Evolutionary conservation across 2,797 vertebrate genomes (phyloP).

Genomic region (Cottoperca gobio): DNA sequence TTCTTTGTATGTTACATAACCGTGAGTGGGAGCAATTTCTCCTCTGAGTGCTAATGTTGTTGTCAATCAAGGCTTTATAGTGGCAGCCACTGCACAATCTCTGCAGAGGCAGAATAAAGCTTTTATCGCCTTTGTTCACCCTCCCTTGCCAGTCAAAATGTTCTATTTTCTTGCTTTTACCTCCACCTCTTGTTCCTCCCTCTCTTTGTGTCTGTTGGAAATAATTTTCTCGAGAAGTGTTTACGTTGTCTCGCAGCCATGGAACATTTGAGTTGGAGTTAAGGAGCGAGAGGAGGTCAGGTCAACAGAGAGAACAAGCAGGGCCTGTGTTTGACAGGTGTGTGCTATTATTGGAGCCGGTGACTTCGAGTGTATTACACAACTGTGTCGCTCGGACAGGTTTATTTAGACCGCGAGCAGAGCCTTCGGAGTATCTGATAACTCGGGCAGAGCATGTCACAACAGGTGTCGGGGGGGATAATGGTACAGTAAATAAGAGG

Average conservation of each 20-base stretch:
- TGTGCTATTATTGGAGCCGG: conserved; percentile 77
- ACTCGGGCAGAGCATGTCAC: conserved; percentile 69
- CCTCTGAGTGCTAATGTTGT: conserved; percentile 78
- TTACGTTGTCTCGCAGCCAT: conserved; percentile 55
- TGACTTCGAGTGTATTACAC: conserved; percentile 80
- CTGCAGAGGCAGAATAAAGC: conserved; percentile 75
- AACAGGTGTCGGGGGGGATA: conserved; percentile 75
- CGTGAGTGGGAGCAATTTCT: conserved; percentile 77
- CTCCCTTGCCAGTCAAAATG: conserved; percentile 66
- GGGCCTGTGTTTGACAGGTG: conserved; percentile 83
- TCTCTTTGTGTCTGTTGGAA: conserved; percentile 63
- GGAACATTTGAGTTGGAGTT: conserved; percentile 69
- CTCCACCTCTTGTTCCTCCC: conserved; percentile 44
- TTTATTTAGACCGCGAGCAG: conserved; percentile 74
- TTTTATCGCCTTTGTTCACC: conserved; percentile 68
- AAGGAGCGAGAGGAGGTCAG: conserved; percentile 68
- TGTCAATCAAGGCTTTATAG: conserved; percentile 81
- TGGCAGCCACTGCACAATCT: conserved; percentile 75
- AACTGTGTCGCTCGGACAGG: conserved; percentile 68
- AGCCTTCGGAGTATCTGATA: conserved; percentile 74
- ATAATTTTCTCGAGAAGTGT: conserved; percentile 65
- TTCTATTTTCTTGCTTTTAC: conserved; percentile 52
- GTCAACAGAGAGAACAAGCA: conserved; percentile 73
- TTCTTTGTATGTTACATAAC: conserved; percentile 78
- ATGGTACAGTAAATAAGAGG: conserved; percentile 72